Evolutionary conservation across 2,113 vertebrate species (phyloP).

Genomic region (Leucopternis melanops): DNA sequence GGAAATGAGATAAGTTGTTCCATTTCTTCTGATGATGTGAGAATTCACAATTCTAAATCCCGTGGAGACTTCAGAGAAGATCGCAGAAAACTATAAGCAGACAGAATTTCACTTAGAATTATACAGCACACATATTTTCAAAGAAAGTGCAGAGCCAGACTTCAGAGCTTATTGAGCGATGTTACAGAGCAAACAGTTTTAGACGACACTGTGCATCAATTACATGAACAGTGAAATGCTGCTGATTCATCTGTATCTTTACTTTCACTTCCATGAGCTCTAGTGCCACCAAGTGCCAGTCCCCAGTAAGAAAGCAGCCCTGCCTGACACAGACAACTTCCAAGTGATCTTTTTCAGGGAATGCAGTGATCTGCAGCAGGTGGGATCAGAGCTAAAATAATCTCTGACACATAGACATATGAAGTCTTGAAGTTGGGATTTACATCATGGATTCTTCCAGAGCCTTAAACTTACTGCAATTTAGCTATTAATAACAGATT

Average conservation of each 20-base stretch:
- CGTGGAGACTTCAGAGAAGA: neutral
- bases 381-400: neutral
- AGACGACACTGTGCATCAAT: neutral
- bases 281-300: conserved; percentile 24
- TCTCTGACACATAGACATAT: neutral
- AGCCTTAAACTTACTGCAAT: neutral
- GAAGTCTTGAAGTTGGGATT: neutral
- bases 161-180: neutral
- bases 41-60: neutral
- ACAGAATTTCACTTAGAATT: neutral
- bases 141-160: neutral
- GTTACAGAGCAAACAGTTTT: neutral
- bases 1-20: neutral
- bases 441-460: neutral
- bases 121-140: neutral
- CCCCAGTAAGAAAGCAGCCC: neutral
- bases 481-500: neutral
- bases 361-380: neutral
- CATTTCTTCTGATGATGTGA: neutral
- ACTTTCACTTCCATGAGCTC: neutral
- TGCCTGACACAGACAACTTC: neutral
- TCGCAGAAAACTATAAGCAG: neutral
- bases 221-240: rapidly evolving
- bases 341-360: neutral
- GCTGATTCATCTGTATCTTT: neutral